Evolutionary conservation across 2,797 vertebrate genomes (phyloP).

Genomic region (Megalops cyprinoides): DNA sequence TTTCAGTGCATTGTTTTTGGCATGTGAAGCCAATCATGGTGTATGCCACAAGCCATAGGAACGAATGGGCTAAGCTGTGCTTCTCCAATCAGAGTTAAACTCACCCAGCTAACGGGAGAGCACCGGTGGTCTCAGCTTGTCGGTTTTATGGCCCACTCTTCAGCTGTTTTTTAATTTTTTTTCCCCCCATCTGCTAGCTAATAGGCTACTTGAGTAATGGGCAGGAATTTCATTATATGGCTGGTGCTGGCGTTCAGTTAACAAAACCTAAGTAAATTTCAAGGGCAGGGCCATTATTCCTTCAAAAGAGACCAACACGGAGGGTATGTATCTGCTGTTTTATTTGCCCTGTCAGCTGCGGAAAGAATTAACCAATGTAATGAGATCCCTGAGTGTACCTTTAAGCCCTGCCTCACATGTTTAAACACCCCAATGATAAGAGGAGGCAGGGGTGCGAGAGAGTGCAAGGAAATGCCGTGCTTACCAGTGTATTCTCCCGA

Average conservation of each 20-base stretch:
- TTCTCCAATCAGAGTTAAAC: background rate
- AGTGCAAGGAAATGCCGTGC: background rate
- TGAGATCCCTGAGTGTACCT: background rate
- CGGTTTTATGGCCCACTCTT: background rate
- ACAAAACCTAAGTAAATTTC: conserved; percentile 14
- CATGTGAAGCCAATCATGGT: background rate
- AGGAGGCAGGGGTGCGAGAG: background rate
- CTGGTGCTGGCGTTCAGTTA: conserved; percentile 6
- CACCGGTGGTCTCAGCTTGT: background rate
- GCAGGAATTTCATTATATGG: conserved; percentile 10
- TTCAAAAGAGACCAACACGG: background rate
- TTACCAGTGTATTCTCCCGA: too few species aligned
- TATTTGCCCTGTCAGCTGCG: background rate
- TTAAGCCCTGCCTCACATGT: background rate
- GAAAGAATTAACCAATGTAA: background rate
- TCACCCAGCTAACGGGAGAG: background rate
- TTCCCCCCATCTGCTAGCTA: background rate
- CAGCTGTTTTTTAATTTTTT: too few species aligned
- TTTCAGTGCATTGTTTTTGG: background rate
- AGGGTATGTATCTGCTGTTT: background rate
- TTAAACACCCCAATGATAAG: background rate
- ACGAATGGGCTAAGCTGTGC: background rate
- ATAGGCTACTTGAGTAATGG: conserved; percentile 16
- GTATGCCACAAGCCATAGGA: too few species aligned
- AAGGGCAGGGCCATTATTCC: conserved; percentile 9